Evolutionary conservation across 2,888 invertebrate genomes (phyloP), one percentile per base, ranked within the genome.

Genomic region (Synanthedon andrenaeformis): DNA sequence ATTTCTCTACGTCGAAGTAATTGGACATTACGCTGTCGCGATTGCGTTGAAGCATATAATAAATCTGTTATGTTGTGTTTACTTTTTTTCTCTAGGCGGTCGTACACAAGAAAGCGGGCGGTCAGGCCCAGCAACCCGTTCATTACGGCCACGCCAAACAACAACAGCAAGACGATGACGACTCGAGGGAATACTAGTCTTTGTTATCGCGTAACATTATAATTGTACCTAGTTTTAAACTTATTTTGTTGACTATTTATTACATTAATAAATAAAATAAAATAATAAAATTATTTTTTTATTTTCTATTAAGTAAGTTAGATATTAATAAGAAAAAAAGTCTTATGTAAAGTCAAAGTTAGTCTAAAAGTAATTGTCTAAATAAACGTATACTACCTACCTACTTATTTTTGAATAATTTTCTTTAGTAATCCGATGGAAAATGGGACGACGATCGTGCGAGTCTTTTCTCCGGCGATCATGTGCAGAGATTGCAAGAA

Each of bases 381-480:
- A 4, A 28, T 28, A 28, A 28, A 2, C 1, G 28, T 28, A 28
- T 8, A 23, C 23, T 23, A 23, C 3, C 23, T 23, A 28, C 28
- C 28, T 28, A 23, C 19, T 35, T 51, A 61, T 66, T 53, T 4
- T 63, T 61, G 51, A 72, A 66, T 41, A 77, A 28, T 82, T 52
- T 84, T 80, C 51, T 87, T 67, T 8, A 90, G 56, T 53, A 89
- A 81, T 60, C 96, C 95, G 66, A 93, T 89, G 2, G 96, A 95
- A 60, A 96, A 80, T 1, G 96, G 96, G 77, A 97, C 94, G 13
- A 97, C 92, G 62, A 96, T 94, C 0, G 96, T 96, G 0, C 96
- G 96, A 67, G 96, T 96, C 77, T 94, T 94, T 72, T 96, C 96
- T 0, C 94, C 93, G 0, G 96, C 92, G 66, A 97, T 95, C 67